Evolutionary conservation across 1,140 invertebrate genomes (phyloP).

Genomic region (Drosophila kikkawai): DNA sequence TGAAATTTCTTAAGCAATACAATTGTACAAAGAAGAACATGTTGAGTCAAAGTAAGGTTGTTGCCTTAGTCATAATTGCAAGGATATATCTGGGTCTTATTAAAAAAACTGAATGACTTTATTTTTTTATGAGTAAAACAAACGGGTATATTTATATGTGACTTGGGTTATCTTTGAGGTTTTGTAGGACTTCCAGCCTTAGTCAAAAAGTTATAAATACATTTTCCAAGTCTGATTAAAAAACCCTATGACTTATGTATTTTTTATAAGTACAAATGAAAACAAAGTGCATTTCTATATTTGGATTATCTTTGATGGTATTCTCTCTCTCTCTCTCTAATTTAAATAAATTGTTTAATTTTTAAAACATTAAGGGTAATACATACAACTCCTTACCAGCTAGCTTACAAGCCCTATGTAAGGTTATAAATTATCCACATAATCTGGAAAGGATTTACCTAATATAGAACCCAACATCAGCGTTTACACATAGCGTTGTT

Average conservation of each 20-base stretch:
- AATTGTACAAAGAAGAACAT: neutral
- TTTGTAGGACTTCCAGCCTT: neutral
- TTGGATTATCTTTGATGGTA: too few species aligned
- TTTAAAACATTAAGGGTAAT: too few species aligned
- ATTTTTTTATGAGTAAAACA: neutral
- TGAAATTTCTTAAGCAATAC: neutral
- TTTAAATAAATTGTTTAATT: too few species aligned
- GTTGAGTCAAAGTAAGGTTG: neutral
- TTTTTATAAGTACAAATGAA: neutral
- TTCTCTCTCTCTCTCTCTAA: too few species aligned
- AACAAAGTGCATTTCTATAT: neutral
- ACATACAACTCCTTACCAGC: neutral
- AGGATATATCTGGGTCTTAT: neutral
- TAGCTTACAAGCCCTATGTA: neutral
- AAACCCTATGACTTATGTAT: neutral
- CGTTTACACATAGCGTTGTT: neutral
- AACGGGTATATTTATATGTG: neutral
- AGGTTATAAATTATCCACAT: neutral
- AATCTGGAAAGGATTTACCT: neutral
- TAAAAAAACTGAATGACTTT: neutral
- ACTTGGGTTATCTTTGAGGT: neutral
- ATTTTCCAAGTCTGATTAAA: too few species aligned
- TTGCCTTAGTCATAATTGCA: neutral
- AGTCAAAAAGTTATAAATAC: too few species aligned
- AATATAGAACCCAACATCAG: neutral